Conservation (phyloP, 2,797 vertebrate genomes). For the Microhierax caerulescens region DNA sequence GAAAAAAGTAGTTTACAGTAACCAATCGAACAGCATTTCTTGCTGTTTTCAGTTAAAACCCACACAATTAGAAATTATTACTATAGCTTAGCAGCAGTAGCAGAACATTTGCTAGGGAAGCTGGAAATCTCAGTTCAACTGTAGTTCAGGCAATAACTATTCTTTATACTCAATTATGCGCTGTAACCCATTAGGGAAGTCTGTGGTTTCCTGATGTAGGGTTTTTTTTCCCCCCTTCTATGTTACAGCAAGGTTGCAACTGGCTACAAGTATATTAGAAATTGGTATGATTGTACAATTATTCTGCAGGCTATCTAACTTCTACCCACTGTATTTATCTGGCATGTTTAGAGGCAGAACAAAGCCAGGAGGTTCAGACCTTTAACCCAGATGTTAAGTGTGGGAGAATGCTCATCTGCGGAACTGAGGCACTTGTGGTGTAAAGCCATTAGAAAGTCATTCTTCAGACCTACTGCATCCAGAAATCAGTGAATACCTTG, state of each 20-base stretch:
- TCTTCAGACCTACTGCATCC: not conserved
- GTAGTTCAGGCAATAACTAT: conserved; percentile 71
- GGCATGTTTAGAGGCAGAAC: not conserved
- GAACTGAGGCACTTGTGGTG: not conserved
- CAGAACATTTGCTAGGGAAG: conserved; percentile 65
- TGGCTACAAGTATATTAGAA: conserved; percentile 10
- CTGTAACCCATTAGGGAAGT: conserved; percentile 69
- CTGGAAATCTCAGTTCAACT: conserved; percentile 71
- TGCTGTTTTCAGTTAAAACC: conserved; percentile 65
- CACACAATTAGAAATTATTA: conserved; percentile 66
- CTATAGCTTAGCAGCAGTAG: conserved; percentile 51
- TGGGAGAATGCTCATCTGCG: not conserved
- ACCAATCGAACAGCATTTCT: conserved; percentile 49
- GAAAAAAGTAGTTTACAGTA: not conserved
- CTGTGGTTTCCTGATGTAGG: conserved; percentile 64
- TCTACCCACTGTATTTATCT: not conserved
- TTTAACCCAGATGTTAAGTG: not conserved
- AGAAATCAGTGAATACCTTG: not conserved
- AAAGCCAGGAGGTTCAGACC: not conserved
- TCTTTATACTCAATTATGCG: conserved; percentile 73
- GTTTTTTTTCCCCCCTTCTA: not conserved
- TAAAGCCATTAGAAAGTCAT: not conserved
- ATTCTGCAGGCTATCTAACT: not conserved
- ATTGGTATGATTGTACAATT: not conserved
- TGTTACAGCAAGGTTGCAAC: conserved; percentile 20